Conservation (phyloP, 2,797 vertebrate species). For the Acanthis flammea region DNA sequence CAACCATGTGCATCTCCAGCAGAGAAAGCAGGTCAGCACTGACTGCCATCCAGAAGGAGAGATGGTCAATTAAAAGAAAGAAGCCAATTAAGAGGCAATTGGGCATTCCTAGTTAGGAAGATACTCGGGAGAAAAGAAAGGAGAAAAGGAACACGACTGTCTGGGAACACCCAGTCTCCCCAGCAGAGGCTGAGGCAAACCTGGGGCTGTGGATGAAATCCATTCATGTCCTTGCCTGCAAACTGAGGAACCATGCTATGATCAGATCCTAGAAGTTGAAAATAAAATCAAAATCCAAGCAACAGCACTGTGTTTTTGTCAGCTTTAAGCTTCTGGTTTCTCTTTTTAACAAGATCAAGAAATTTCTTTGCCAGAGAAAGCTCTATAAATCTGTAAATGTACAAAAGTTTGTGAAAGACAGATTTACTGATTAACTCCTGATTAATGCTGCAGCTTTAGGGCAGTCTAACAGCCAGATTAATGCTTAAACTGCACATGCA, state of each 20-base stretch:
- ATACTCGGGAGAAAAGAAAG: background rate
- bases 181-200: background rate
- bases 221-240: background rate
- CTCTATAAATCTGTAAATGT: background rate
- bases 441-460: background rate
- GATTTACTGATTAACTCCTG: background rate
- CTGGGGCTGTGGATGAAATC: background rate
- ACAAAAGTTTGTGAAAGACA: background rate
- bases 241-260: background rate
- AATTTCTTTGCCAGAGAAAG: background rate
- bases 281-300: background rate
- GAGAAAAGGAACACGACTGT: background rate
- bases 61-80: background rate
- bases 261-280: background rate
- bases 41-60: background rate
- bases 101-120: background rate
- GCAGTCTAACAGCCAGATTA: background rate
- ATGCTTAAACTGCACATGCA: background rate
- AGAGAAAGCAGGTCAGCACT: background rate
- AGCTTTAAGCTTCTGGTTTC: background rate
- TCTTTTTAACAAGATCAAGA: background rate
- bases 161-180: background rate
- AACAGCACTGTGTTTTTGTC: background rate
- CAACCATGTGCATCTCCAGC: background rate
- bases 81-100: background rate